Conservation (phyloP, 2,888 invertebrate species). For the Lobophora halterata region DNA sequence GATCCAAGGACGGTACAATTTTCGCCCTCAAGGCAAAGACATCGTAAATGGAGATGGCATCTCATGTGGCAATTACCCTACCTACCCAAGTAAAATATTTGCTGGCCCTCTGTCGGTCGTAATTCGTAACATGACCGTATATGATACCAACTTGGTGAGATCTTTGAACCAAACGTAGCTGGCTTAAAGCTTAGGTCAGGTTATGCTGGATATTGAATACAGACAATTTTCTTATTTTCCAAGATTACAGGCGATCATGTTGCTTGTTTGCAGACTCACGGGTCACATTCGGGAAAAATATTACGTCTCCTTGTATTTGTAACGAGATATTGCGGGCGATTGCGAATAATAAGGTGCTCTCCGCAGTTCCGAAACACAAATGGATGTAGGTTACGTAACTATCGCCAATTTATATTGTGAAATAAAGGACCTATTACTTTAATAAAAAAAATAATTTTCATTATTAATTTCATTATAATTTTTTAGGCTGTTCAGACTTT, state of each 20-base stretch:
- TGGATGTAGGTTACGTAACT: too few species aligned
- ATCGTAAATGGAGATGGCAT: constrained; percentile 48
- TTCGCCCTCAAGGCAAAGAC: constrained; percentile 18
- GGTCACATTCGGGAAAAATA: constrained; percentile 59
- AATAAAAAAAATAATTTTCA: too few species aligned
- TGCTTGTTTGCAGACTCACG: constrained; percentile 74
- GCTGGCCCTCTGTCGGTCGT: constrained; percentile 71
- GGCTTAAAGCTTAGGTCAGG: constrained; percentile 27
- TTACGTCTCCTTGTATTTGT: constrained; percentile 31
- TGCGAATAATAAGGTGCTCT: too few species aligned
- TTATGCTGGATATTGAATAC: constrained; percentile 35
- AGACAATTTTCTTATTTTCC: constrained; percentile 63
- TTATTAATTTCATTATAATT: too few species aligned
- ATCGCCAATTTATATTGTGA: too few species aligned
- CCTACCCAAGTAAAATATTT: constrained; percentile 76
- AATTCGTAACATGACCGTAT: constrained; percentile 65
- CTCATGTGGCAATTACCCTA: constrained; percentile 75
- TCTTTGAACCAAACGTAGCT: constrained; percentile 6
- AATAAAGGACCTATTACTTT: too few species aligned
- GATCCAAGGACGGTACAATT: constrained; percentile 1
- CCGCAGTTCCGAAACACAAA: too few species aligned
- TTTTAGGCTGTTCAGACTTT: not conserved
- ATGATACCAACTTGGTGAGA: constrained; percentile 27
- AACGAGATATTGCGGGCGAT: not conserved
- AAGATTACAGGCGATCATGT: constrained; percentile 58